Percentiles rank a stretch among this genome's conserved stretches.
Evolutionary conservation across 2,113 vertebrate genomes (phyloP).

Genomic region (Kryptolebias marmoratus): DNA sequence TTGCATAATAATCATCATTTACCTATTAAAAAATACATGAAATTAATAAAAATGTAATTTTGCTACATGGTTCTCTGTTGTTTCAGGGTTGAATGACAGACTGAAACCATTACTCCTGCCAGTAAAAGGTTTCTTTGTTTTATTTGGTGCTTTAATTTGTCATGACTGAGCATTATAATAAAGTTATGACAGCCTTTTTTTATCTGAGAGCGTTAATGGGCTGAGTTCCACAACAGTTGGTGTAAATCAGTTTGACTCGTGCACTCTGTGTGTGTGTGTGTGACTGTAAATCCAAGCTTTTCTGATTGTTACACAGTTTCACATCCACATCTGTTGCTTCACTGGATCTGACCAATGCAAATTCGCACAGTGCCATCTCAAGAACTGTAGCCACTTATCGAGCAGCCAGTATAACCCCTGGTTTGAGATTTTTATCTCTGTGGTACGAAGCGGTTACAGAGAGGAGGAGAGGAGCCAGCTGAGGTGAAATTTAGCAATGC

Average conservation of each 20-base stretch:
- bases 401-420: neutral
- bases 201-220: neutral
- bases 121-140: neutral
- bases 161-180: too few species aligned
- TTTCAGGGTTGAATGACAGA: too few species aligned
- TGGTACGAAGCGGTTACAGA: neutral
- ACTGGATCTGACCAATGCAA: slow-evolving; percentile 10
- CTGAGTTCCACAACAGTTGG: slow-evolving; percentile 8
- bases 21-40: too few species aligned
- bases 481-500: neutral
- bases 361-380: slow-evolving; percentile 5
- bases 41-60: too few species aligned
- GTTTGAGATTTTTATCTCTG: neutral
- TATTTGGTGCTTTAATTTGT: too few species aligned
- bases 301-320: slow-evolving; percentile 4
- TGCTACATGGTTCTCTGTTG: too few species aligned
- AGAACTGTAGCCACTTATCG: slow-evolving; percentile 4
- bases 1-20: too few species aligned
- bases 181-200: neutral
- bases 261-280: neutral
- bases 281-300: slow-evolving; percentile 16
- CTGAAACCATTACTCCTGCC: neutral
- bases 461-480: neutral
- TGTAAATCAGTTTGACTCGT: slow-evolving; percentile 7
- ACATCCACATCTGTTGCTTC: slow-evolving; percentile 7